phyloP scores from a whole-genome alignment of 1,140 invertebrate genomes.

The Macrobrachium rosenbergii region DNA sequence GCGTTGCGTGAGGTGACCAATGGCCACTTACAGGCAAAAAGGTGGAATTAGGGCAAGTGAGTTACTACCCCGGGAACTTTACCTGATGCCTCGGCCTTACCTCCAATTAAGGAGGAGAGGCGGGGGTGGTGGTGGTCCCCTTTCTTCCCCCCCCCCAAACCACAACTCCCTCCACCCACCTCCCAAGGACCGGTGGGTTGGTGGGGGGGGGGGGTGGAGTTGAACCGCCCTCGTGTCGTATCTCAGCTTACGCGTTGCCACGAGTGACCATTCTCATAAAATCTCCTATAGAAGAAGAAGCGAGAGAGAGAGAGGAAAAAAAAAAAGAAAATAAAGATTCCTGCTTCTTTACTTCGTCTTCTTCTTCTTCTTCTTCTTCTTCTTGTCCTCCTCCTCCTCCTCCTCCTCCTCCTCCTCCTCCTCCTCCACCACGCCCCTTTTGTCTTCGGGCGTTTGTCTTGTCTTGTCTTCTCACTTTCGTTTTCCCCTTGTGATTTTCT shows the following conservation, averaged over 20 bases:
- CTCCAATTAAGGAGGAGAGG: slow-evolving; percentile 13
- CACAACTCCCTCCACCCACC: slow-evolving; percentile 13
- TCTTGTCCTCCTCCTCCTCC: too few species aligned
- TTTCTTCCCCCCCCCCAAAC: neutral
- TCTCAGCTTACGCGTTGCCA: neutral
- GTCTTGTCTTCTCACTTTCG: neutral
- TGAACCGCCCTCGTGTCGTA: neutral
- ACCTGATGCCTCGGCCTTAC: slow-evolving; percentile 55
- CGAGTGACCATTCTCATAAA: too few species aligned
- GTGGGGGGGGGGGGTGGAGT: too few species aligned
- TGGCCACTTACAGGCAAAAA: slow-evolving; percentile 61
- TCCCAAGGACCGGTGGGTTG: neutral
- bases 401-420: neutral
- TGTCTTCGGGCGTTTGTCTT: neutral
- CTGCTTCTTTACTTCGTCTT: neutral
- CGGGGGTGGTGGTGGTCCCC: neutral
- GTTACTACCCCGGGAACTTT: slow-evolving; percentile 44
- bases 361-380: too few species aligned
- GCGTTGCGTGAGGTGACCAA: slow-evolving; percentile 56
- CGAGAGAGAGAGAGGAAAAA: too few species aligned
- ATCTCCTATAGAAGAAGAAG: too few species aligned
- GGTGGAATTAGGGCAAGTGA: slow-evolving; percentile 55
- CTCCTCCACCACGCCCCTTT: neutral
- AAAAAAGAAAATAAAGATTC: neutral
- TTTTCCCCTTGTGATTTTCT: neutral